Conservation (phyloP, 2,797 vertebrate genomes). For the Sitta carolinensis region DNA sequence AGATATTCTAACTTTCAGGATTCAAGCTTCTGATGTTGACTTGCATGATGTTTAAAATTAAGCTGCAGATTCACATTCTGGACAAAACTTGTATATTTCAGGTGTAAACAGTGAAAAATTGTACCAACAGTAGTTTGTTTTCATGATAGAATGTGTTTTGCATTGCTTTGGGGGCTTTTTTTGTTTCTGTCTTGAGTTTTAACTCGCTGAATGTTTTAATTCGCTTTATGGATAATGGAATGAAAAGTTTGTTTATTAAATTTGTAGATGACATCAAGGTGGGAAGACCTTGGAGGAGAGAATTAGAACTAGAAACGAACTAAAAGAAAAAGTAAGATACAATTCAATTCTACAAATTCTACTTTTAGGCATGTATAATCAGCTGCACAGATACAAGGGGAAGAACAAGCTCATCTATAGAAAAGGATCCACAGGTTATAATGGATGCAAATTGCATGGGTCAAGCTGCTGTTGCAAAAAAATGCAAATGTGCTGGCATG, state of each 20-base stretch:
- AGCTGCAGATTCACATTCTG: background rate
- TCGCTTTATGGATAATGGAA: background rate
- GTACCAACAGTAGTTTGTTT: background rate
- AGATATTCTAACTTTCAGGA: background rate
- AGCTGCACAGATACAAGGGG: background rate
- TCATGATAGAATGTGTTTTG: background rate
- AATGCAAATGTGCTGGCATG: background rate
- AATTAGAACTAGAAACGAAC: conserved; percentile 3
- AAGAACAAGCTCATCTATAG: background rate
- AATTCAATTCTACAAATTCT: background rate
- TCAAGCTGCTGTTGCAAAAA: background rate
- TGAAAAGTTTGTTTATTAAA: conserved; percentile 19
- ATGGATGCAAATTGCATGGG: background rate
- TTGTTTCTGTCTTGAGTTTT: background rate
- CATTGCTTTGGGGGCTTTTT: background rate
- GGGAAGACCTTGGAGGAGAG: background rate
- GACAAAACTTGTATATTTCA: background rate
- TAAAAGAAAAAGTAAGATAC: background rate
- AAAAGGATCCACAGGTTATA: background rate
- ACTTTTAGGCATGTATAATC: background rate
- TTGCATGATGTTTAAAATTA: background rate
- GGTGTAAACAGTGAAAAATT: background rate
- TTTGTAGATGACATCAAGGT: background rate
- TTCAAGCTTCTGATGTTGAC: background rate
- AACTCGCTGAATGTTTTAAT: background rate